Base-by-base conservation (phyloP, 2,113 vertebrate species). In the Elephas maximus region DNA sequence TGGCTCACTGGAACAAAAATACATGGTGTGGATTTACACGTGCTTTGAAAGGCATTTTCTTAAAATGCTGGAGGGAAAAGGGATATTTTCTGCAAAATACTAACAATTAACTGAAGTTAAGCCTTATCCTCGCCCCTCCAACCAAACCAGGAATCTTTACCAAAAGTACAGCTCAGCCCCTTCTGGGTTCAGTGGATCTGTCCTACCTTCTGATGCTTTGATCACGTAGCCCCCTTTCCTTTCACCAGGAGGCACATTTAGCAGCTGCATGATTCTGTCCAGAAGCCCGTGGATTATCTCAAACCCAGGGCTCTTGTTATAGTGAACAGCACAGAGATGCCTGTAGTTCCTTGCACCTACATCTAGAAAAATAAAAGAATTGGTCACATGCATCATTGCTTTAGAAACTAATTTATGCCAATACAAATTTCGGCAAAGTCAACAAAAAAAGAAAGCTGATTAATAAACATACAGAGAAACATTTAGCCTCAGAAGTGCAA, bases 231-330 rank as follows among this genome's bases (percentile, higher is more conserved):
- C 99, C 0, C 99, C 99, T 0, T 99, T 98, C 78, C 98, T 98
- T 18, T 98, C 97, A 12, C 96, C 98, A 0, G 99, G 97, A 94
- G 98, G 99, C 88, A 99, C 98, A 26, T 99, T 99, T 67, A 99
- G 98, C 76, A 99, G 99, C 96, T 99, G 99, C 99, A 99, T 99
- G 90, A 99, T 93, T 85, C 99, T 99, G 98, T 99, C 99, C 98
- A 99, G 98, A n/a, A 99, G 99, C 33, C 99, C 99, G 2, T 99
- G 99, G 97, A 99, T 99, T 71, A 99, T 99, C 98, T 99, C 99
- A 91, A 99, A 99, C 63, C 99, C 99, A 0, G 99, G 99, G 83
- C 97, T 99, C 98, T 99, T 99, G 98, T 99, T 99, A 98, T 99
- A 99, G 97, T 99, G 99, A 76, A 99, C 90, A 0, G 99, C 99